Base-by-base conservation (phyloP, 2,797 vertebrate genomes). In the Myotis pilosus region DNA sequence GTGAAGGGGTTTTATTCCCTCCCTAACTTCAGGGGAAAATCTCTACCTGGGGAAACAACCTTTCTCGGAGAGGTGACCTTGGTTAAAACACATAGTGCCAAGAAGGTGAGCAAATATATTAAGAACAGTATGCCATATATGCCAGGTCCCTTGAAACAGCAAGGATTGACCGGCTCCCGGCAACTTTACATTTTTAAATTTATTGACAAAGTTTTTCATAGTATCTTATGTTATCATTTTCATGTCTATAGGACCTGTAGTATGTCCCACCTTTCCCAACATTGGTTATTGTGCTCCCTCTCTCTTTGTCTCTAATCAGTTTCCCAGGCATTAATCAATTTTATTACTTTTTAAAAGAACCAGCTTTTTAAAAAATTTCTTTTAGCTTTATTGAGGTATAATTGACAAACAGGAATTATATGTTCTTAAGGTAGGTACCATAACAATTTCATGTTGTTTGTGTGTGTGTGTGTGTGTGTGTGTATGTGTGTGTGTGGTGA, bases 121-220 rank as follows among this genome's bases (percentile, higher is more conserved):
- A n/a, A n/a, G n/a, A n/a, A n/a, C n/a, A n/a, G n/a, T n/a, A n/a
- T n/a, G n/a, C n/a, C n/a, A n/a, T n/a, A n/a, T n/a, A n/a, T n/a
- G n/a, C n/a, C n/a, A n/a, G n/a, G n/a, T n/a, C n/a, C n/a, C n/a
- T n/a, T n/a, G n/a, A n/a, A n/a, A n/a, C n/a, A n/a, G n/a, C n/a
- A n/a, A n/a, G n/a, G n/a, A n/a, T n/a, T n/a, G n/a, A n/a, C n/a
- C n/a, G n/a, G n/a, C n/a, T n/a, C n/a, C n/a, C n/a, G n/a, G n/a
- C n/a, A n/a, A 19, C 17, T 84, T 88, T 83, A 87, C 9, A 47
- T 82, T 91, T 95, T 82, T 47, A 83, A 71, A 57, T 64, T 55
- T 83, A 66, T 53, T 64, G n/a, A 55, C 28, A n/a, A 44, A 87
- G 13, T 72, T 93, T 91, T 91, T 76, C 33, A 23, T 20, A 60